Evolutionary conservation across 2,888 invertebrate genomes (phyloP).

Genomic region (Drosophila demipolita): DNA sequence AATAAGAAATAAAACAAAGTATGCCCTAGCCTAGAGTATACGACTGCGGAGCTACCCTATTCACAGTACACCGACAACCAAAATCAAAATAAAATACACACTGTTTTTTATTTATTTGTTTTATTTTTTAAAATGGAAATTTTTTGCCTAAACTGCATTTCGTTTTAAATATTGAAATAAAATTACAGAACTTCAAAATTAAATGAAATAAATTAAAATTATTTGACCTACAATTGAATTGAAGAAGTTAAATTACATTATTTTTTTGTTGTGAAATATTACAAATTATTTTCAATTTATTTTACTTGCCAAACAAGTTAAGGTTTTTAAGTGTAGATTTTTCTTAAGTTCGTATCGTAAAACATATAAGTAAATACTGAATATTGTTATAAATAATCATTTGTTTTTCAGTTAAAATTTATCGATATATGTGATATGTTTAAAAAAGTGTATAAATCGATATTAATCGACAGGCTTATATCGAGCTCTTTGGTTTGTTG

Average conservation of each 20-base stretch:
- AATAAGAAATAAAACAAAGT: not conserved
- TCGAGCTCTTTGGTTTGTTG: not conserved
- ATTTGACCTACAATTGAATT: not conserved
- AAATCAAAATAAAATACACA: not conserved
- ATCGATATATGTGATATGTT: not conserved
- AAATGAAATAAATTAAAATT: not conserved
- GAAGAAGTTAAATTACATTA: not conserved
- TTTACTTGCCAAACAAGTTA: not conserved
- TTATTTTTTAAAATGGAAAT: not conserved
- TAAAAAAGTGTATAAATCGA: not conserved
- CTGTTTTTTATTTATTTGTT: not conserved
- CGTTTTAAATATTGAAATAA: not conserved
- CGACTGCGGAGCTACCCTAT: not conserved
- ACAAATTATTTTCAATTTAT: not conserved
- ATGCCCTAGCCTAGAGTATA: not conserved
- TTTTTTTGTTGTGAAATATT: not conserved
- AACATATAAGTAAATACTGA: not conserved
- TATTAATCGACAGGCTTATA: not conserved
- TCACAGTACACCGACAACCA: not conserved
- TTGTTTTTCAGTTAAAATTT: not conserved
- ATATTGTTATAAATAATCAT: not conserved
- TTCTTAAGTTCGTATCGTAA: not conserved
- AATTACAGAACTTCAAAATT: not conserved
- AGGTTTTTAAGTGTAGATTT: too few relatives aligned
- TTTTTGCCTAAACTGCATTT: not conserved